These are phyloP conservation scores for Piaya cayana DNA, from an alignment of 2,113 vertebrate species.

Conservation along the genomic window DNA sequence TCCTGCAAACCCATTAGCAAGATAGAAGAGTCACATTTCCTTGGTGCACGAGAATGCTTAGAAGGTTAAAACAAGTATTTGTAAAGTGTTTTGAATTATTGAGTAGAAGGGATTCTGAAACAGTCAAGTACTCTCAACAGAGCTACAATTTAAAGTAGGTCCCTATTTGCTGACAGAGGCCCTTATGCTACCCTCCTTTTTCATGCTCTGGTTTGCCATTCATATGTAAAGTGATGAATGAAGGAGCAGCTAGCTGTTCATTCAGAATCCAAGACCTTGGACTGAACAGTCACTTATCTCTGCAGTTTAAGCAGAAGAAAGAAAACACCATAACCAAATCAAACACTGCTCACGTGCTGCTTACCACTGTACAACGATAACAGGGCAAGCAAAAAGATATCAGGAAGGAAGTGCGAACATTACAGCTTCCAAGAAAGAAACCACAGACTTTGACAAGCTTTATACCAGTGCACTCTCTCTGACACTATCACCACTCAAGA, in stretches of 20 bases:
- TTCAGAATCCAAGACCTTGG: slow-evolving; percentile 30
- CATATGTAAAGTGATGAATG: not conserved
- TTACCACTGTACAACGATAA: not conserved
- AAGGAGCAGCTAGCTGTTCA: not conserved
- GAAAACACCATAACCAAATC: not conserved
- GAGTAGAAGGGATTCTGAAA: not conserved
- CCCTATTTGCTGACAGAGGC: not conserved
- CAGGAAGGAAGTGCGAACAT: not conserved
- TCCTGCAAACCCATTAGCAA: not conserved
- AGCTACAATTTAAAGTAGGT: not conserved
- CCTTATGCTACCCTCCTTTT: not conserved
- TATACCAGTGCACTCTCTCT: not conserved
- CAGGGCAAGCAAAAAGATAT: not conserved
- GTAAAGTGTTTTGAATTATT: not conserved
- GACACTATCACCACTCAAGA: not conserved
- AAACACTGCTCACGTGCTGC: not conserved
- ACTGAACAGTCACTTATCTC: slow-evolving; percentile 11
- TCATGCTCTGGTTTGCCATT: not conserved
- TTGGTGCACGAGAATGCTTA: not conserved
- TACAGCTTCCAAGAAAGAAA: not conserved
- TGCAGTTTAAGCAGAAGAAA: slow-evolving; percentile 27
- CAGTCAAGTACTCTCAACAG: not conserved
- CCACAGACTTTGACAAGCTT: not conserved
- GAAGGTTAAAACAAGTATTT: not conserved
- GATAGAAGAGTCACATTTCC: not conserved